Evolutionary conservation across 1,140 invertebrate genomes (phyloP).

Genomic region (Trachymyrmex cornetzi): DNA sequence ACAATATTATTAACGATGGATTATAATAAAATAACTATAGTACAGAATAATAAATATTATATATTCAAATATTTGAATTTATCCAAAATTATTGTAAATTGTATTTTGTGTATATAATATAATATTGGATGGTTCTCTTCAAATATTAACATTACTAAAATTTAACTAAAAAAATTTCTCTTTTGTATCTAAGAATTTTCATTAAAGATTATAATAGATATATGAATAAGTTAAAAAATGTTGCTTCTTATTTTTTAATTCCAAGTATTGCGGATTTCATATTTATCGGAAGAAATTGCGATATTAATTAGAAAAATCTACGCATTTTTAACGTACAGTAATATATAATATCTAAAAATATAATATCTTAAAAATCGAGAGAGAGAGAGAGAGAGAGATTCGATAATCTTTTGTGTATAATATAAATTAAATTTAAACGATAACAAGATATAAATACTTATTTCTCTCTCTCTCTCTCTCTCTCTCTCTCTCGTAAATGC

Average conservation of each 20-base stretch:
- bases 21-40: constrained; percentile 1
- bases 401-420: background rate
- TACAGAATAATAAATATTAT: background rate
- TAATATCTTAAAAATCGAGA: background rate
- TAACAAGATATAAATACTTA: constrained; percentile 6
- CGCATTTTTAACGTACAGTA: background rate
- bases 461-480: too few species aligned
- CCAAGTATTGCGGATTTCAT: background rate
- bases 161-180: background rate
- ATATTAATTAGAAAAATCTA: background rate
- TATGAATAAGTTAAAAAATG: background rate
- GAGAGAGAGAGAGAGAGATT: background rate
- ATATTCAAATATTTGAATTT: constrained; percentile 10
- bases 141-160: constrained; percentile 2
- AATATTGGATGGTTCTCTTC: background rate
- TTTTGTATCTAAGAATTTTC: background rate
- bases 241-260: constrained; percentile 25
- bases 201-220: background rate
- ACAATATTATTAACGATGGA: background rate
- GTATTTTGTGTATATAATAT: background rate
- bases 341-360: background rate
- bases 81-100: background rate
- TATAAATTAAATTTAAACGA: constrained; percentile 8
- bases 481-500: too few species aligned
- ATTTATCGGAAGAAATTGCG: background rate